phyloP scores from a whole-genome alignment of 2,888 invertebrate species.

The Dione juno region DNA sequence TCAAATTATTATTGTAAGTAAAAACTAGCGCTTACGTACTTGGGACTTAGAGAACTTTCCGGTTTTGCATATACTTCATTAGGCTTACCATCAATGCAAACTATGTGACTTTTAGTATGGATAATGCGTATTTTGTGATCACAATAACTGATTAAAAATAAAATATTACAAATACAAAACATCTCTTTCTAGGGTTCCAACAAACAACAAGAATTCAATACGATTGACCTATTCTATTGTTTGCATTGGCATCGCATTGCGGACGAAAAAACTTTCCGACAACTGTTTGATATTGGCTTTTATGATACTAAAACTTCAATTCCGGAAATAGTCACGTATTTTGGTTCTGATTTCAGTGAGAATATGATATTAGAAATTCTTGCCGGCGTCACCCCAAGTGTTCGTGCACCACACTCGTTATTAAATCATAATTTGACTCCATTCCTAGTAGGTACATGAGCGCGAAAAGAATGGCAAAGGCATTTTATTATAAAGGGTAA shows the following conservation, averaged over 20 bases:
- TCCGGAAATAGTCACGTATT: constrained; percentile 42
- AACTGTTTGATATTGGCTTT: constrained; percentile 36
- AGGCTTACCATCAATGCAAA: background rate
- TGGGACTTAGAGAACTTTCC: no score
- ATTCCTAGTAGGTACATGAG: constrained; percentile 23
- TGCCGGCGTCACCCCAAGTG: constrained; percentile 36
- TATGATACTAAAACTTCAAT: constrained; percentile 38
- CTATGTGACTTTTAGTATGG: background rate
- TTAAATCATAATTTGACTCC: constrained; percentile 37
- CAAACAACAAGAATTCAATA: constrained; percentile 31
- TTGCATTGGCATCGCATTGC: constrained; percentile 33
- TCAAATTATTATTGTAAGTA: no score
- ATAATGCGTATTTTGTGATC: background rate
- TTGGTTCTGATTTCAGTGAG: constrained; percentile 30
- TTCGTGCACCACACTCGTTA: constrained; percentile 31
- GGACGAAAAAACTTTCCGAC: constrained; percentile 30
- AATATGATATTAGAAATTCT: constrained; percentile 39
- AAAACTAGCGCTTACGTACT: background rate
- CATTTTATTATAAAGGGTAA: constrained; percentile 18
- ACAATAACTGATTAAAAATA: constrained; percentile 11
- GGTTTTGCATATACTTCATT: background rate
- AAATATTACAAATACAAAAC: constrained; percentile 11
- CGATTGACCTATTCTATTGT: constrained; percentile 30
- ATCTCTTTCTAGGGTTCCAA: constrained; percentile 9
- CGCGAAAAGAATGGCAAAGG: constrained; percentile 24